These are phyloP conservation scores for Bos indicus DNA, from an alignment of 2,113 vertebrate species.

Conservation along the genomic window DNA sequence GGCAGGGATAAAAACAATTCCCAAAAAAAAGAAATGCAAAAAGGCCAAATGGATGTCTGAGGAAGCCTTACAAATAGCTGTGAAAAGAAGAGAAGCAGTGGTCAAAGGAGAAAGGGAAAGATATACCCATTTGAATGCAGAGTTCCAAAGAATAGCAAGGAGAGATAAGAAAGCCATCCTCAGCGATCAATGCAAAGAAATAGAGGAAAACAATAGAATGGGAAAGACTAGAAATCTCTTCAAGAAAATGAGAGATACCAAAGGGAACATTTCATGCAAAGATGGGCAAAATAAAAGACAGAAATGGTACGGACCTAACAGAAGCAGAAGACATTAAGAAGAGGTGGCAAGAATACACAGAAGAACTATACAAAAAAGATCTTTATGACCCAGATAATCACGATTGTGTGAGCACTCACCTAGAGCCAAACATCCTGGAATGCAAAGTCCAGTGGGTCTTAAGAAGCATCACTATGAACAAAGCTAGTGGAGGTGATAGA, in stretches of 20 bases:
- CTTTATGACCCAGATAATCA: background rate
- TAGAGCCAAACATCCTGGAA: background rate
- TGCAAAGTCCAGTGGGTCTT: rapidly evolving
- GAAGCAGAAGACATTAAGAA: background rate
- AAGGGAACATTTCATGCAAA: background rate
- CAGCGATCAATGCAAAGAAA: background rate
- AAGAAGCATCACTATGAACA: background rate
- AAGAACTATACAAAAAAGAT: background rate
- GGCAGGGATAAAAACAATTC: background rate
- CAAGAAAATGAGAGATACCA: background rate
- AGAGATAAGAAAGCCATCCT: background rate
- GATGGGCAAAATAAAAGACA: background rate
- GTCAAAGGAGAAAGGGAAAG: background rate
- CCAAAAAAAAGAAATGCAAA: background rate
- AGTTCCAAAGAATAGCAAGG: background rate
- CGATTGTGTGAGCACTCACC: background rate
- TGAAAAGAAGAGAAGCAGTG: background rate
- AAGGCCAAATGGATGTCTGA: background rate
- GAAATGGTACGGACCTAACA: background rate
- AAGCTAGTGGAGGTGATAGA: background rate
- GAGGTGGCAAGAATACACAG: background rate
- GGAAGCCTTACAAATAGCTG: background rate
- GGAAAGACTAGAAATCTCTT: background rate
- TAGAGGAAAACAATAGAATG: background rate
- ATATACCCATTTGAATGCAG: background rate